A percentile compares a stretch with the other conserved stretches of the same genome.
phyloP scores from a whole-genome alignment of 1,140 invertebrate genomes.

The Spodoptera frugiperda region DNA sequence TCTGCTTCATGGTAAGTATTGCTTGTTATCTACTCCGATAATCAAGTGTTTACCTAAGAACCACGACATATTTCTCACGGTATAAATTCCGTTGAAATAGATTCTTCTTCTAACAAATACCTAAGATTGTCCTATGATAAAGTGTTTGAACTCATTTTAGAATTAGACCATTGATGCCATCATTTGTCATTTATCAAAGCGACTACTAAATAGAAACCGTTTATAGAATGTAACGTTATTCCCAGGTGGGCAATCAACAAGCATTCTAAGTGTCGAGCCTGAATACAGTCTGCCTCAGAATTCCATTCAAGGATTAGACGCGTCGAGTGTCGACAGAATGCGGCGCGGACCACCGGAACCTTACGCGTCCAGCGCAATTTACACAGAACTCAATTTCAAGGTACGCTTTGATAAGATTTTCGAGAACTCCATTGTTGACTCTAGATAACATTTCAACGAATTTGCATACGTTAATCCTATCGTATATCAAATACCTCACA shows the following conservation, averaged over 20 bases:
- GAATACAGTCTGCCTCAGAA: conserved; percentile 82
- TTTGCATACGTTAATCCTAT: conserved; percentile 63
- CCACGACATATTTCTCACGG: conserved; percentile 51
- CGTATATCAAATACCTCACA: conserved; percentile 55
- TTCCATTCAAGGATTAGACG: conserved; percentile 79
- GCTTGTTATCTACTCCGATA: conserved; percentile 44
- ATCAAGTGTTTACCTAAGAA: conserved; percentile 44
- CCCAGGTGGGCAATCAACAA: conserved; percentile 78
- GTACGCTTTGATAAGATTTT: conserved; percentile 72
- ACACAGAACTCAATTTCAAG: conserved; percentile 84
- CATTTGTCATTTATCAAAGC: neutral
- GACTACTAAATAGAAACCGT: conserved; percentile 19
- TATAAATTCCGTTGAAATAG: conserved; percentile 30
- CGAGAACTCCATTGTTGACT: conserved; percentile 71
- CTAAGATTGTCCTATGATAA: conserved; percentile 13
- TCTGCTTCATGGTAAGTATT: conserved; percentile 74
- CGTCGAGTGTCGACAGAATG: conserved; percentile 79
- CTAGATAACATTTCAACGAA: conserved; percentile 67
- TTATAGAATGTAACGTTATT: conserved; percentile 38
- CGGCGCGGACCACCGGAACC: conserved; percentile 78
- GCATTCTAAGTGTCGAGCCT: conserved; percentile 78
- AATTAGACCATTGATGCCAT: neutral
- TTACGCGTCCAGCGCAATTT: conserved; percentile 83
- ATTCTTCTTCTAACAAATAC: conserved; percentile 2
- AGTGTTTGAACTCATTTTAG: neutral